Evolutionary conservation across 2,113 vertebrate genomes (phyloP).

Genomic region (Ctenomys sociabilis): DNA sequence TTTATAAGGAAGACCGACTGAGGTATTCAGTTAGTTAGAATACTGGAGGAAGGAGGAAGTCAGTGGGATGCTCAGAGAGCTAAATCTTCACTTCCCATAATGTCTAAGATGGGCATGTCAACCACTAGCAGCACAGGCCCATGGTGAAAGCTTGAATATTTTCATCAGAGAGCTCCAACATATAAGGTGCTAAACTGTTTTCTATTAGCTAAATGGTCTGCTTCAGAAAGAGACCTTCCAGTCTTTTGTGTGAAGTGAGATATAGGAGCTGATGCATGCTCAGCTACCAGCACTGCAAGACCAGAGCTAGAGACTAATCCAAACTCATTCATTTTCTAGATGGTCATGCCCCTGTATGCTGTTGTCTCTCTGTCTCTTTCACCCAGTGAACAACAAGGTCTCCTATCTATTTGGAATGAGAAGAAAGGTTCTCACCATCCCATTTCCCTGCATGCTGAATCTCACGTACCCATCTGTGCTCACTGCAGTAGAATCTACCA

Average conservation of each 20-base stretch:
- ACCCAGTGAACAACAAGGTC: neutral
- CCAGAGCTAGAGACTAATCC: neutral
- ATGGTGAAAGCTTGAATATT: neutral
- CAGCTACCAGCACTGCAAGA: neutral
- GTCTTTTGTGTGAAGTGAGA: neutral
- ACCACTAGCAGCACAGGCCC: neutral
- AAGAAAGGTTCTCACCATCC: neutral
- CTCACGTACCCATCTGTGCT: neutral
- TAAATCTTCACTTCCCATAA: neutral
- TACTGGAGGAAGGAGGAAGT: neutral
- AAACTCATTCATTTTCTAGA: neutral
- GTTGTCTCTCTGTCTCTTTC: neutral
- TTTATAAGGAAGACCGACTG: neutral
- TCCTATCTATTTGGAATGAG: neutral
- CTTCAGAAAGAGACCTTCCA: neutral
- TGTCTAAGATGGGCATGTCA: neutral
- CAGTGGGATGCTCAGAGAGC: neutral
- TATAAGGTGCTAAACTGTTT: neutral
- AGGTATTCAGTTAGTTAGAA: neutral
- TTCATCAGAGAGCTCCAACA: neutral
- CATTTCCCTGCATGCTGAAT: neutral
- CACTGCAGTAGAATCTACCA: neutral
- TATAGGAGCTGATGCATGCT: neutral
- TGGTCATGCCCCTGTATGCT: too few relatives aligned
- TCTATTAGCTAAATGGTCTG: neutral